A percentile compares a stretch with the other conserved stretches of the same genome.
Conservation (phyloP, 2,797 vertebrate species). For the Brotula barbata region DNA sequence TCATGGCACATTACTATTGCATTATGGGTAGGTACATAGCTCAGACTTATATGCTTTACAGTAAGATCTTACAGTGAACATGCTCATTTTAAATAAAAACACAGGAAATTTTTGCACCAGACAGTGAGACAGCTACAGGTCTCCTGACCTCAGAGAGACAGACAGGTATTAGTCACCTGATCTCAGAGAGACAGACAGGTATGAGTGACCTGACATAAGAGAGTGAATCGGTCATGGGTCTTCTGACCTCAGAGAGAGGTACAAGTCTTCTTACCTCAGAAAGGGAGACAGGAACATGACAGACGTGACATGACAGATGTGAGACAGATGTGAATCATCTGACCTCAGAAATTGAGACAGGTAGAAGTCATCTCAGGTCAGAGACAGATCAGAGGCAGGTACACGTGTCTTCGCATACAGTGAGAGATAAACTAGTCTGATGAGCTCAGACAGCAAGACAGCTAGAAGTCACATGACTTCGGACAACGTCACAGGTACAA, state of each 20-base stretch:
- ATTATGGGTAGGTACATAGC: constrained; percentile 56
- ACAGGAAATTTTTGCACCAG: constrained; percentile 21
- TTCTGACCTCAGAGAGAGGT: too few species aligned
- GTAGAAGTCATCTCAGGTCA: too few species aligned
- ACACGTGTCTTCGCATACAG: too few species aligned
- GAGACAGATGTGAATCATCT: constrained; percentile 9
- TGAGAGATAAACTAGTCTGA: neutral
- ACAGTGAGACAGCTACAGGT: neutral
- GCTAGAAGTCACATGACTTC: too few species aligned
- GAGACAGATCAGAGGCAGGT: too few species aligned
- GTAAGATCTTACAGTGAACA: constrained; percentile 27
- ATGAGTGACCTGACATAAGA: neutral
- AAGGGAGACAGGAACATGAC: neutral
- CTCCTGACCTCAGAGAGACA: neutral
- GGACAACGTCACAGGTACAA: too few species aligned
- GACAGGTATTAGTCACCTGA: neutral
- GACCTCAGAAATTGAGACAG: too few species aligned
- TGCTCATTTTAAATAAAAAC: constrained; percentile 24
- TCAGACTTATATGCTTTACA: constrained; percentile 20
- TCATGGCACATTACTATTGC: constrained; percentile 54
- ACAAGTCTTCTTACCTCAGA: too few species aligned
- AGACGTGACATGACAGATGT: neutral
- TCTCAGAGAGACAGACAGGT: neutral
- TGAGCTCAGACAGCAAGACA: too few species aligned
- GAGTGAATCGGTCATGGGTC: too few species aligned